Conservation (phyloP, 2,888 invertebrate genomes). For the Drosophila incognita region DNA sequence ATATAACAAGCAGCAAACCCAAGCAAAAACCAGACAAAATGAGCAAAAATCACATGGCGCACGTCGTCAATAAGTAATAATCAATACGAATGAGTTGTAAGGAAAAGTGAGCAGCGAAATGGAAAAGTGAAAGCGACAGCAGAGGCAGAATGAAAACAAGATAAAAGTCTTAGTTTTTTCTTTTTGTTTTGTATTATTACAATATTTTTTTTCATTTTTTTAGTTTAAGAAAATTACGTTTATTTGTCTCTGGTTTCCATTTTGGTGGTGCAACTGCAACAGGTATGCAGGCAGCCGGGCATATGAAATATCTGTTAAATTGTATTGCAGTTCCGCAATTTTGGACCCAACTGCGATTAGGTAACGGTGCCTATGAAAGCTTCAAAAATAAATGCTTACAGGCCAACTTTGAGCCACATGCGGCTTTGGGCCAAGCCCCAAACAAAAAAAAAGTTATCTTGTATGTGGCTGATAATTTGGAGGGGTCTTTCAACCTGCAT, state of each 20-base stretch:
- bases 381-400: conserved; percentile 32
- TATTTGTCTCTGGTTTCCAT: conserved; percentile 43
- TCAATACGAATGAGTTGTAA: conserved; percentile 61
- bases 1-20: conserved; percentile 11
- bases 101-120: conserved; percentile 61
- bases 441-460: conserved; percentile 18
- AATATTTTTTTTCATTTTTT: conserved; percentile 13
- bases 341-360: conserved; percentile 55
- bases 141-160: conserved; percentile 56
- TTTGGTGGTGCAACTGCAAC: conserved; percentile 37
- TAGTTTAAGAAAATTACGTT: conserved; percentile 56
- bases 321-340: conserved; percentile 68
- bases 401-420: conserved; percentile 35
- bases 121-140: conserved; percentile 75
- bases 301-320: conserved; percentile 49
- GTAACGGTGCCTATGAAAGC: conserved; percentile 59
- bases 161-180: conserved; percentile 20
- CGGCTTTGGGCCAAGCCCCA: conserved; percentile 58
- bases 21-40: conserved; percentile 33
- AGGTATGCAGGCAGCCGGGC: not conserved
- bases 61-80: conserved; percentile 69
- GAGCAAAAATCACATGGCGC: conserved; percentile 42
- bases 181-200: conserved; percentile 17
- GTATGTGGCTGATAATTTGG: conserved; percentile 19
- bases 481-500: conserved; percentile 52